Percentiles rank a stretch among this genome's conserved stretches.
Evolutionary conservation across 2,113 vertebrate species (phyloP).

Genomic region (Nannospalax galili): DNA sequence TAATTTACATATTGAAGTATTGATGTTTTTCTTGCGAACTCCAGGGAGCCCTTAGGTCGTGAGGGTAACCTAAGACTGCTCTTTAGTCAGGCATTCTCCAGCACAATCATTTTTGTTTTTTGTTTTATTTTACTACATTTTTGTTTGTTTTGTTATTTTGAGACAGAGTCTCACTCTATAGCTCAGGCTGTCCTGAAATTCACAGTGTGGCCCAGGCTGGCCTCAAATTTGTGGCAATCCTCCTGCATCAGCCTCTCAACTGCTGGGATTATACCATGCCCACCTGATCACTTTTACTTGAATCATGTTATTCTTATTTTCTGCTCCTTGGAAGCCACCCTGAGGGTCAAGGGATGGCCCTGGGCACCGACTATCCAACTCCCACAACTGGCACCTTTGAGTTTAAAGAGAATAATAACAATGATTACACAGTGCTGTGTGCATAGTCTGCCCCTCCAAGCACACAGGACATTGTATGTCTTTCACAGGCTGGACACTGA

Average conservation of each 20-base stretch:
- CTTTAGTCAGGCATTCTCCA: neutral
- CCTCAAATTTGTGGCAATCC: neutral
- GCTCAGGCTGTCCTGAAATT: neutral
- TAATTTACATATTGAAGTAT: conserved; percentile 52
- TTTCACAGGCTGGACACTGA: conserved; percentile 29
- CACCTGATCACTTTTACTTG: neutral
- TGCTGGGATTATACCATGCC: neutral
- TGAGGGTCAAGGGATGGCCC: neutral
- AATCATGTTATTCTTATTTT: neutral
- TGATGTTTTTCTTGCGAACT: conserved; percentile 53
- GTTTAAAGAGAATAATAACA: neutral
- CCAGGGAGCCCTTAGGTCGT: neutral
- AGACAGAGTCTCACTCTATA: neutral
- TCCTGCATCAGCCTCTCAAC: neutral
- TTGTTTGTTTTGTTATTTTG: neutral
- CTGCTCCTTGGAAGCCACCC: neutral
- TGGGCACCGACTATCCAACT: neutral
- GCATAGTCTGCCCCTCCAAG: neutral
- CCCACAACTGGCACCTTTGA: neutral
- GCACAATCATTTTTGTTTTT: neutral
- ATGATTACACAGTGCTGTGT: neutral
- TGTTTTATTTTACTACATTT: neutral
- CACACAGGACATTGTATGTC: neutral
- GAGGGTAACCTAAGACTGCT: neutral
- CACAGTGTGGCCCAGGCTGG: neutral